phyloP scores from a whole-genome alignment of 2,888 invertebrate species.

The Phragmatobia fuliginosa region DNA sequence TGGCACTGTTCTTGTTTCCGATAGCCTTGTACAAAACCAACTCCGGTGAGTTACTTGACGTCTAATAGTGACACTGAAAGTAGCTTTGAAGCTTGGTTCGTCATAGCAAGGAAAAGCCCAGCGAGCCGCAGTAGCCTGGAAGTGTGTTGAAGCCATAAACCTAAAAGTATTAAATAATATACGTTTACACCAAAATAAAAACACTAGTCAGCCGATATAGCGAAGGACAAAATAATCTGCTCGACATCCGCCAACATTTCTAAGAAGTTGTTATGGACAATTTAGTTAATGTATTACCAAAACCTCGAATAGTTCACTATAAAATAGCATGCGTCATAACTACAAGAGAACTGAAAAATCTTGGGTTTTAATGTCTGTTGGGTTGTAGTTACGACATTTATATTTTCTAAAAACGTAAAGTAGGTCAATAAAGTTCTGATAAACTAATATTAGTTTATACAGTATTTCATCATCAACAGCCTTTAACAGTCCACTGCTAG shows the following conservation, averaged over 20 bases:
- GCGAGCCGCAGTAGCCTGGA: constrained; percentile 89
- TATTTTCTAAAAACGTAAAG: not conserved
- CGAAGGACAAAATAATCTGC: not conserved
- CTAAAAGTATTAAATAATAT: constrained; percentile 54
- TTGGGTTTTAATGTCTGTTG: not conserved
- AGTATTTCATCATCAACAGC: not conserved
- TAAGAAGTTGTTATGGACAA: not conserved
- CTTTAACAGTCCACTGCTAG: too few relatives aligned
- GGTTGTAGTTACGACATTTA: not conserved
- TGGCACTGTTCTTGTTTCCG: constrained; percentile 37
- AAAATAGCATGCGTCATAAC: not conserved
- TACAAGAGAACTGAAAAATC: not conserved
- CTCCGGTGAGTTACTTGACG: constrained; percentile 79
- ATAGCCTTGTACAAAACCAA: constrained; percentile 87
- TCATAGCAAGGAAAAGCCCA: constrained; percentile 93
- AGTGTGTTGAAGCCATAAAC: constrained; percentile 90
- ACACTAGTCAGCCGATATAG: not conserved
- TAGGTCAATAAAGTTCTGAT: not conserved
- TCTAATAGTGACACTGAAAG: constrained; percentile 89
- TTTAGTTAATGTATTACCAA: not conserved
- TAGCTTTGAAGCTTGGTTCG: constrained; percentile 93
- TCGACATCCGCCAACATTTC: not conserved
- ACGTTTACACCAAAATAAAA: not conserved
- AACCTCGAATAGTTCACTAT: not conserved
- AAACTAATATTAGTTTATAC: not conserved